Conservation (phyloP, 2,888 invertebrate species). For the Polydesmus complanatus region DNA sequence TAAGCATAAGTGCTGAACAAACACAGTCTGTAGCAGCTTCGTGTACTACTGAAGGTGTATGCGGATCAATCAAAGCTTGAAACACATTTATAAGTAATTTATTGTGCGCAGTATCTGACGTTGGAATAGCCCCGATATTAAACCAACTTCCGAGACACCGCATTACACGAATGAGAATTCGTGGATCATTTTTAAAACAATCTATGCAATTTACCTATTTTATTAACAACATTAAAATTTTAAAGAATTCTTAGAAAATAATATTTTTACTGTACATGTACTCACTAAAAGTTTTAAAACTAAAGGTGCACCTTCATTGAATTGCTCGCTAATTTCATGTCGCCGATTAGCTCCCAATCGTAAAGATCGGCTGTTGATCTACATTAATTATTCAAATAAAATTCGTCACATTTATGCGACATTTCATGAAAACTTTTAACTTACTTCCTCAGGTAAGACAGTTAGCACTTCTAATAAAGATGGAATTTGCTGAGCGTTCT, state of each 20-base stretch:
- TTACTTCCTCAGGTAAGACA: constrained; percentile 90
- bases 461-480: constrained; percentile 83
- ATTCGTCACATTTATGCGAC: not conserved
- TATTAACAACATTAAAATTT: not conserved
- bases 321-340: constrained; percentile 64
- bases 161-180: constrained; percentile 39
- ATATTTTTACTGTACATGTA: constrained; percentile 12
- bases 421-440: constrained; percentile 28
- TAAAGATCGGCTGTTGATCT: constrained; percentile 34
- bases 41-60: constrained; percentile 45
- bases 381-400: not conserved
- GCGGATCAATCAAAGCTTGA: constrained; percentile 28
- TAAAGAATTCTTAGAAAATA: not conserved
- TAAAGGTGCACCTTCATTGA: constrained; percentile 56
- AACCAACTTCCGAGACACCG: constrained; percentile 88
- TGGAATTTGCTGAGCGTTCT: constrained; percentile 43
- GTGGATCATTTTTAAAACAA: constrained; percentile 14
- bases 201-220: constrained; percentile 15
- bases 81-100: constrained; percentile 58
- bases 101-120: constrained; percentile 57
- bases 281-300: constrained; percentile 61
- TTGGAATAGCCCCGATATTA: constrained; percentile 61
- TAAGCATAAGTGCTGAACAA: constrained; percentile 65
- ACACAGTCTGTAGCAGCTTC: constrained; percentile 83
- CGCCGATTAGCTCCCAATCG: constrained; percentile 78